phyloP scores from a whole-genome alignment of 2,797 vertebrate species.

The Vireo griseus region DNA sequence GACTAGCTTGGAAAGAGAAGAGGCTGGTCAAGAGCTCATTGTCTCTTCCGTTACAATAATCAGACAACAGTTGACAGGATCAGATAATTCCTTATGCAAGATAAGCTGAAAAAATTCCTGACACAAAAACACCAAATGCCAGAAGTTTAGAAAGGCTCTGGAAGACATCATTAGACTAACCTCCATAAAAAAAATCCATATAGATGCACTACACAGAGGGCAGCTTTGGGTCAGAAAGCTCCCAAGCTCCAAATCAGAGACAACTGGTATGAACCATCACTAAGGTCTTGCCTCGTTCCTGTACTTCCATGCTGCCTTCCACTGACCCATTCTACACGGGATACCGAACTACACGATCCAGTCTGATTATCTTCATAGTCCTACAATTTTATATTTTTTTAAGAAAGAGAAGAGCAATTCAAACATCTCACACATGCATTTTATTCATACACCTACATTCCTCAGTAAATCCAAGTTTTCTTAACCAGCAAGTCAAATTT shows the following conservation, averaged over 20 bases:
- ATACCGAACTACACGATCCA: neutral
- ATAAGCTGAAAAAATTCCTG: neutral
- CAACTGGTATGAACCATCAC: neutral
- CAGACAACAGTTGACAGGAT: neutral
- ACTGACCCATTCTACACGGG: fast-evolving
- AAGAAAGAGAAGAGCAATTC: neutral
- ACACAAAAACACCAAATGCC: neutral
- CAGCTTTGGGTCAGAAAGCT: neutral
- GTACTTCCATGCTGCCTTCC: neutral
- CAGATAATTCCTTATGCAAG: neutral
- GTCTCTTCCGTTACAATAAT: neutral
- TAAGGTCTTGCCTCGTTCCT: neutral
- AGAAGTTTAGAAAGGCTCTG: neutral
- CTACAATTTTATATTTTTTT: neutral
- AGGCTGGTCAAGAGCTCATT: neutral
- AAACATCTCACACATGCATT: neutral
- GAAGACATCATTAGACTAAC: neutral
- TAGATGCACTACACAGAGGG: neutral
- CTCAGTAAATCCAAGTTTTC: neutral
- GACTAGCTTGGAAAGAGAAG: neutral
- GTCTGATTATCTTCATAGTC: neutral
- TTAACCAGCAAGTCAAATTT: neutral
- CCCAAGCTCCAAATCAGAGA: neutral
- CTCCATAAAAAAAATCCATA: neutral
- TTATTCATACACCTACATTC: neutral